Base-by-base conservation (phyloP, 1,140 invertebrate genomes). In the Pteromalus puparum region DNA sequence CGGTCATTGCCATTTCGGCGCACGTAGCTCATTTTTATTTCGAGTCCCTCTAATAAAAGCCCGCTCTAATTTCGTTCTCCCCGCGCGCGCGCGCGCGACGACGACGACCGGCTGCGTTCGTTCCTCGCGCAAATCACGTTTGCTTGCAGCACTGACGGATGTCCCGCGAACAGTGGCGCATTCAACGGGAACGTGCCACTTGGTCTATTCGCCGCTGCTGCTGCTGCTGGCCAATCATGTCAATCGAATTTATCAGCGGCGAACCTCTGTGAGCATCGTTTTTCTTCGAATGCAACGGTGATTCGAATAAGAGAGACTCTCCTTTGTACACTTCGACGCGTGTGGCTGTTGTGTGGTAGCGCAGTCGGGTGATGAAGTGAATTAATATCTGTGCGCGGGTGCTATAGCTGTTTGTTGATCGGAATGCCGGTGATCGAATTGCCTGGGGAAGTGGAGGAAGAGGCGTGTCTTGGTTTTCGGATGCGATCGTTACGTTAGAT, bases 21-120 rank as follows among this genome's bases (percentile, higher is more conserved):
- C 88, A 90, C 88, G 89, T 90, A 88, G 81, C 87, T 90, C 88
- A 90, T 89, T 90, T 90, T 90, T 90, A 90, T 90, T 90, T 89
- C 87, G 86, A 84, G 73, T 82, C 87, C 86, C 84, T 86, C 89
- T 89, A 90, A 90, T 90, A 89, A 90, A 90, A 90, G 84, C 67
- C 80, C 83, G 77, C 86, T 89, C 89, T 90, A 90, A 90, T 90
- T 90, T 89, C 83, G 85, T 87, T 89, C 83, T 84, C 86, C 80
- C 86, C 86, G 87, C 86, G n/a, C n/a, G n/a, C n/a, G n/a, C n/a
- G n/a, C n/a, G n/a, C n/a, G n/a, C n/a, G n/a, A n/a, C n/a, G n/a
- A n/a, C n/a, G 77, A 75, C 61, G 61, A 61, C 87, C 85, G 67
- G 68, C 86, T 5, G 81, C 61, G 15, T 46, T 21, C 28, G 72